These are phyloP conservation scores for Tachystola acroxantha DNA, from an alignment of 2,888 invertebrate species.

Conservation along the genomic window DNA sequence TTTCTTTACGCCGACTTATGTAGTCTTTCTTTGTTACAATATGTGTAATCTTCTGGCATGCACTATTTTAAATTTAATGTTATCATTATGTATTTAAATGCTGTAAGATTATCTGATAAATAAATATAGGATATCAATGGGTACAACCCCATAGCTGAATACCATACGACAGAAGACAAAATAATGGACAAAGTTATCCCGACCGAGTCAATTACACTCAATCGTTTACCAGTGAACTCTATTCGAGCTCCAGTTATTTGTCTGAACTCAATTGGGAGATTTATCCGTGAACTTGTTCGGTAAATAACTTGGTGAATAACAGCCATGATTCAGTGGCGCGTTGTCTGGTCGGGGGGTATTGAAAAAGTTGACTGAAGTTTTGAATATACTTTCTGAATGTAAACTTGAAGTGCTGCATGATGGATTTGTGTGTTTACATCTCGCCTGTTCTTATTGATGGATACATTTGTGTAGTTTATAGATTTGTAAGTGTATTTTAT, in stretches of 20 bases:
- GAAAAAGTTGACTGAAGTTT: neutral
- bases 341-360: neutral
- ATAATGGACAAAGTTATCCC: neutral
- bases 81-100: too few species aligned
- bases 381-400: neutral
- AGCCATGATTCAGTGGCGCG: neutral
- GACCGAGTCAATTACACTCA: neutral
- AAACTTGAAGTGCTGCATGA: neutral
- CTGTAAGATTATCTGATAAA: too few species aligned
- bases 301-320: neutral
- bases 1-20: too few species aligned
- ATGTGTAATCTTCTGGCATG: too few species aligned
- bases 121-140: too few species aligned
- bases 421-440: neutral
- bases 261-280: neutral
- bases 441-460: too few species aligned
- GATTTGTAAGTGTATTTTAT: too few species aligned
- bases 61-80: too few species aligned
- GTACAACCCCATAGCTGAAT: too few species aligned
- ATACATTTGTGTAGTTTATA: too few species aligned
- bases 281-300: neutral
- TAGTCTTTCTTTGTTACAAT: too few species aligned
- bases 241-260: neutral
- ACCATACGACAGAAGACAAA: too few species aligned
- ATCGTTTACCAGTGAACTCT: neutral